phyloP scores from a whole-genome alignment of 2,888 invertebrate species.

The Hipparchia sbordonii region DNA sequence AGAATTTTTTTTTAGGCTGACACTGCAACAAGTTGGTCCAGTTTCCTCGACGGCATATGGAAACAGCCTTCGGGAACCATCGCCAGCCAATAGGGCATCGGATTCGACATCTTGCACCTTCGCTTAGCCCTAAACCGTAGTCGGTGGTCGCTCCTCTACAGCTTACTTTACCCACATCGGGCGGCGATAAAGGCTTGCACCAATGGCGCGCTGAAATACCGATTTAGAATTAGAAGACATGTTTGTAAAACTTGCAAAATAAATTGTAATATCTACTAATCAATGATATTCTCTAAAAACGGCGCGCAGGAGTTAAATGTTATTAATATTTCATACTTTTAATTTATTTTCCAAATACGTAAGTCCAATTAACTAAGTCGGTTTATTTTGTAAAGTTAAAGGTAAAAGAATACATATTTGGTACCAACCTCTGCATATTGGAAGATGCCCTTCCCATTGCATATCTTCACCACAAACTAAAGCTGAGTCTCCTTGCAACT shows the following conservation, averaged over 20 bases:
- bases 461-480: conserved; percentile 60
- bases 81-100: conserved; percentile 63
- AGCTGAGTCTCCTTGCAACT: conserved; percentile 54
- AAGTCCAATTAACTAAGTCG: no score
- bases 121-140: conserved; percentile 50
- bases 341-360: no score
- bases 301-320: no score
- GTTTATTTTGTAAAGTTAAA: neutral
- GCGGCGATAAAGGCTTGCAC: conserved; percentile 60
- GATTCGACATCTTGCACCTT: conserved; percentile 68
- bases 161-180: conserved; percentile 62
- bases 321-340: neutral
- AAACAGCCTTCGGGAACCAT: conserved; percentile 49
- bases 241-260: neutral
- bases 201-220: conserved; percentile 56
- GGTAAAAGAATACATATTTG: neutral
- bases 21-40: conserved; percentile 66
- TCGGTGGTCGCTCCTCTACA: conserved; percentile 59
- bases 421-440: conserved; percentile 61
- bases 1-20: conserved; percentile 41
- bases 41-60: conserved; percentile 62
- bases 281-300: no score
- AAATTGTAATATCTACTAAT: neutral
- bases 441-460: conserved; percentile 67
- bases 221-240: no score